These are phyloP conservation scores for Macrosteles quadrilineatus DNA, from an alignment of 1,140 invertebrate species.

Conservation along the genomic window DNA sequence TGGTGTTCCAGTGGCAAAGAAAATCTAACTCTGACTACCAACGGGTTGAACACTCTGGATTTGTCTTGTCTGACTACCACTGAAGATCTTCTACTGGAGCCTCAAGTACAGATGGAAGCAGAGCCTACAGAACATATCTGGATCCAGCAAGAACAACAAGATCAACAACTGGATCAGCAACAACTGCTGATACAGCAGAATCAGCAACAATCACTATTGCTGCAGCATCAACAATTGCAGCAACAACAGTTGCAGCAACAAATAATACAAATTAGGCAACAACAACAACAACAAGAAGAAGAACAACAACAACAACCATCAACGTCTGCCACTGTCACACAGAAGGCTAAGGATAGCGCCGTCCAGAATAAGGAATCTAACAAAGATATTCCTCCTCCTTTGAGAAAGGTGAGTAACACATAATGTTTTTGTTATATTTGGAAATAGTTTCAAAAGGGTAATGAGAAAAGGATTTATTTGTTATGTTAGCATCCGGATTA, in stretches of 20 bases:
- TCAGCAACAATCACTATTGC: no score
- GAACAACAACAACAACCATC: no score
- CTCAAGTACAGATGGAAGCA: neutral
- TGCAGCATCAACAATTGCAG: neutral
- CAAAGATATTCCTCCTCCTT: conserved; percentile 15
- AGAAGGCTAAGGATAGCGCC: neutral
- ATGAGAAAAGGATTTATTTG: neutral
- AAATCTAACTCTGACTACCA: neutral
- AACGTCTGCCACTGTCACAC: neutral
- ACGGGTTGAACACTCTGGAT: neutral
- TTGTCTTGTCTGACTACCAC: neutral
- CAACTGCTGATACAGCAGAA: neutral
- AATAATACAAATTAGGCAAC: no score
- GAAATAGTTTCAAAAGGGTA: no score
- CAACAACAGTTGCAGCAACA: no score
- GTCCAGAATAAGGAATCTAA: neutral
- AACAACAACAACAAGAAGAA: no score
- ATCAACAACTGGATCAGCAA: no score
- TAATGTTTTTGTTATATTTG: no score
- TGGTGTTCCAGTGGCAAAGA: neutral
- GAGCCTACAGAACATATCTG: neutral
- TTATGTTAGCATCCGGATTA: no score
- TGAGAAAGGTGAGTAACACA: neutral
- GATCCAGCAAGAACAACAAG: neutral
- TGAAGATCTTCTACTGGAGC: neutral